phyloP scores from a whole-genome alignment of 2,888 invertebrate species.

The Heliconius aoede region DNA sequence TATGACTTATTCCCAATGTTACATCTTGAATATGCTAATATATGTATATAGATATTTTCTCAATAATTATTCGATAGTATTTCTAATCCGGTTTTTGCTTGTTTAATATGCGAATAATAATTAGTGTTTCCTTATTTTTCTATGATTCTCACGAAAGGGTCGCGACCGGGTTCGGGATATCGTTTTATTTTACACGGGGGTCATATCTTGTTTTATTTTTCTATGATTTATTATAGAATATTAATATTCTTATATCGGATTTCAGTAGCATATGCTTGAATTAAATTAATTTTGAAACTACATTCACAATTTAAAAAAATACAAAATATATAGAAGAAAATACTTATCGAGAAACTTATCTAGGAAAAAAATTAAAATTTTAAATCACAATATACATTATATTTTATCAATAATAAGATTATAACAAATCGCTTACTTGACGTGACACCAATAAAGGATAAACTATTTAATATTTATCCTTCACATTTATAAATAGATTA shows the following conservation, averaged over 20 bases:
- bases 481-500: conserved; percentile 31
- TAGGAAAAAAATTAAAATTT: background rate
- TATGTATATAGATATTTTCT: conserved; percentile 52
- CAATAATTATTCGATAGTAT: conserved; percentile 62
- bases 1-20: conserved; percentile 75
- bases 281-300: background rate
- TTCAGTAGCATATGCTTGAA: background rate
- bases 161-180: conserved; percentile 47
- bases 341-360: background rate
- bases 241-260: background rate
- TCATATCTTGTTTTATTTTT: conserved; percentile 35
- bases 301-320: background rate
- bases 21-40: conserved; percentile 75
- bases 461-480: conserved; percentile 26
- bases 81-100: conserved; percentile 54
- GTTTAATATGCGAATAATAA: conserved; percentile 82
- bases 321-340: background rate
- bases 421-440: conserved; percentile 13
- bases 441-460: conserved; percentile 14
- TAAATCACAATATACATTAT: conserved; percentile 10
- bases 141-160: conserved; percentile 76
- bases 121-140: conserved; percentile 75
- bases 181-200: conserved; percentile 39
- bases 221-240: conserved; percentile 32
- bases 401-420: conserved; percentile 21